These are phyloP conservation scores for Dromaius novaehollandiae DNA, from an alignment of 2,113 vertebrate species.

Conservation along the genomic window DNA sequence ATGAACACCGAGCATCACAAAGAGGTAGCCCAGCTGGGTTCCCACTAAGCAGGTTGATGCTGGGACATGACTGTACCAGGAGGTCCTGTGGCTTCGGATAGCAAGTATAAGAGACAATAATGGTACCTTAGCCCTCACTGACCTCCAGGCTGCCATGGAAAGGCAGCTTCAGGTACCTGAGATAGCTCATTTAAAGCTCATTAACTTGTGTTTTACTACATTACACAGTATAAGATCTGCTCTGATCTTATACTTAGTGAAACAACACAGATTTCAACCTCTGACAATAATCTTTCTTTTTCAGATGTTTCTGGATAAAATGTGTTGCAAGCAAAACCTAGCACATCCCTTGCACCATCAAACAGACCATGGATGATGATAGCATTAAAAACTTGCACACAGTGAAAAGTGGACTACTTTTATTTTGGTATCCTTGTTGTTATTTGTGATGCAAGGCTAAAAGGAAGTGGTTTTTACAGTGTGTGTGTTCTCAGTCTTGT, in stretches of 20 bases:
- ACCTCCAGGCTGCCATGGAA: not conserved
- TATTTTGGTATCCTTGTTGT: slow-evolving; percentile 12
- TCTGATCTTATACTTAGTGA: not conserved
- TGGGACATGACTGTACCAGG: not conserved
- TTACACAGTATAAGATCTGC: not conserved
- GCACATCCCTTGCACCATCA: not conserved
- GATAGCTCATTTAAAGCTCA: not conserved
- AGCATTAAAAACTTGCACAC: not conserved
- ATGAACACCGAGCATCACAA: not conserved
- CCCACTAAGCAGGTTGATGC: not conserved
- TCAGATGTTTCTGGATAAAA: not conserved
- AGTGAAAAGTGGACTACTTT: slow-evolving; percentile 3
- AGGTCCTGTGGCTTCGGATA: not conserved
- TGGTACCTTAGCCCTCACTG: not conserved
- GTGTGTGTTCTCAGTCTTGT: slow-evolving; percentile 14
- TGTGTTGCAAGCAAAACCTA: not conserved
- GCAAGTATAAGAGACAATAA: not conserved
- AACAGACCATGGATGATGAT: not conserved
- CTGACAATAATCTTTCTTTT: not conserved
- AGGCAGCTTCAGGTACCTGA: not conserved
- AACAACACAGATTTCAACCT: not conserved
- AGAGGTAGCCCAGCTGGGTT: not conserved
- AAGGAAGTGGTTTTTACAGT: slow-evolving; percentile 35
- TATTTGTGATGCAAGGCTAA: not conserved
- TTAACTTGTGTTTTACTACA: not conserved